Evolutionary conservation across 2,888 invertebrate species (phyloP).

Genomic region (Oscheius sp.): DNA sequence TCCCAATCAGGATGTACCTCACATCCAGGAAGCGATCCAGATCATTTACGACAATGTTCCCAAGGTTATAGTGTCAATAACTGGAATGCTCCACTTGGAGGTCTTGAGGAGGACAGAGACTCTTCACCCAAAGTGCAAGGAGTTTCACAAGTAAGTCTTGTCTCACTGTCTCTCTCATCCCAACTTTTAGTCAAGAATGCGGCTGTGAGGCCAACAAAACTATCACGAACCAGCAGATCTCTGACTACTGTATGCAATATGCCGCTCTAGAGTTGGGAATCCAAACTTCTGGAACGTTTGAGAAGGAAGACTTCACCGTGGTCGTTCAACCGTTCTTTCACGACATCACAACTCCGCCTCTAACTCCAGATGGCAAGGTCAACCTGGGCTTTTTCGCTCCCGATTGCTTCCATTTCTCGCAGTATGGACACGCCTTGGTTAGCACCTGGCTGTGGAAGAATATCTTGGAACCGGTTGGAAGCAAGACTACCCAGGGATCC

Average conservation of each 20-base stretch:
- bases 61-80: constrained; percentile 55
- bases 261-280: constrained; percentile 51
- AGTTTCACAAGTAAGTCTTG: constrained; percentile 44
- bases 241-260: constrained; percentile 47
- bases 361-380: constrained; percentile 37
- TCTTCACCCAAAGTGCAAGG: constrained; percentile 50
- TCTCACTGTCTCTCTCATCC: not conserved
- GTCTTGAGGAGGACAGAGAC: constrained; percentile 54
- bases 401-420: constrained; percentile 70
- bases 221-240: constrained; percentile 15
- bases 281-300: constrained; percentile 53
- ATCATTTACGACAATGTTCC: constrained; percentile 56
- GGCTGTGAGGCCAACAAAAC: constrained; percentile 47
- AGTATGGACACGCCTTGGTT: constrained; percentile 63
- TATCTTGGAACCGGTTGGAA: constrained; percentile 62
- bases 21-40: constrained; percentile 58
- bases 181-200: constrained; percentile 53
- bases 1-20: not conserved
- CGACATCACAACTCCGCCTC: constrained; percentile 55
- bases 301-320: constrained; percentile 65
- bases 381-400: constrained; percentile 58
- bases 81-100: constrained; percentile 56
- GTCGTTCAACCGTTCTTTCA: constrained; percentile 65
- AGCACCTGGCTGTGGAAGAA: constrained; percentile 65
- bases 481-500: constrained; percentile 52